Percentiles rank a stretch among this genome's conserved stretches.
Evolutionary conservation across 2,113 vertebrate genomes (phyloP).

Genomic region (Leiothrix lutea): DNA sequence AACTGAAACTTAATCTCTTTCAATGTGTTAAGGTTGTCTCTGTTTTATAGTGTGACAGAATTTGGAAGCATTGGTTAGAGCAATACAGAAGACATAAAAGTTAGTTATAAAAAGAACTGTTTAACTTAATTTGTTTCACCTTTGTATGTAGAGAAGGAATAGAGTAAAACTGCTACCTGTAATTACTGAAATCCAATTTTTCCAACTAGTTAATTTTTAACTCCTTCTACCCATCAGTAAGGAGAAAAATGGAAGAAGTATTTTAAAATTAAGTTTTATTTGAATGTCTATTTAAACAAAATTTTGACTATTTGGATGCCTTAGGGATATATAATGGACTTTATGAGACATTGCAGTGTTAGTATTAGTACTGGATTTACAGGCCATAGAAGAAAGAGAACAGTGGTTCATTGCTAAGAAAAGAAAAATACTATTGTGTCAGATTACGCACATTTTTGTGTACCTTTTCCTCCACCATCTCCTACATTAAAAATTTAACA

Average conservation of each 20-base stretch:
- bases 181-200: slow-evolving; percentile 52
- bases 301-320: not conserved
- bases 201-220: slow-evolving; percentile 51
- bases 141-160: slow-evolving; percentile 54
- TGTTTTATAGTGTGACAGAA: slow-evolving; percentile 35
- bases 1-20: slow-evolving; percentile 50
- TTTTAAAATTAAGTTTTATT: not conserved
- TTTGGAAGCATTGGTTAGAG: slow-evolving; percentile 57
- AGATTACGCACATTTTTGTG: not conserved
- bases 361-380: not conserved
- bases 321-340: not conserved
- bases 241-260: not conserved
- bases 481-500: not conserved
- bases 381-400: not conserved
- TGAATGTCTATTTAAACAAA: not conserved
- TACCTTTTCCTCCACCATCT: not conserved
- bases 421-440: not conserved
- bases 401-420: not conserved
- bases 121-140: slow-evolving; percentile 66
- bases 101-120: slow-evolving; percentile 54
- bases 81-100: slow-evolving; percentile 31
- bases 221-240: slow-evolving; percentile 36
- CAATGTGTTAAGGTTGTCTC: slow-evolving; percentile 24
- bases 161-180: slow-evolving; percentile 26
- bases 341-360: not conserved